Percentiles rank a stretch among this genome's conserved stretches.
Conservation (phyloP, 2,113 vertebrate species). For the Pimephales promelas region DNA sequence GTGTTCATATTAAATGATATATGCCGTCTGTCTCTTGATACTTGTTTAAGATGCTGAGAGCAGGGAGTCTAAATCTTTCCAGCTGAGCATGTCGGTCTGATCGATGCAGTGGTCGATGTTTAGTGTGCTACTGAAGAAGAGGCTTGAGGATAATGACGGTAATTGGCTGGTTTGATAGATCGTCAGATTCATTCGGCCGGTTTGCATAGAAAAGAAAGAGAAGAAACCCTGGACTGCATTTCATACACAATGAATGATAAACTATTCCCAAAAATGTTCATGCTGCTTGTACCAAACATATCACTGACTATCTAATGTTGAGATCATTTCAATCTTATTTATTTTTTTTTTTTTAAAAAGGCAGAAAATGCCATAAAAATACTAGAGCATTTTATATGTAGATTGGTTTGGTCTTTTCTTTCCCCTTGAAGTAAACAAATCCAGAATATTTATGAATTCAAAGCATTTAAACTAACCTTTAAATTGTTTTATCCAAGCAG, state of each 20-base stretch:
- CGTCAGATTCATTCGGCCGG: slow-evolving; percentile 1
- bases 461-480: too few relatives aligned
- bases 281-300: too few relatives aligned
- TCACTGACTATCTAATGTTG: too few relatives aligned
- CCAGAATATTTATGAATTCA: too few relatives aligned
- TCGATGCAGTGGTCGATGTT: slow-evolving; percentile 61
- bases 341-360: too few relatives aligned
- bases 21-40: not conserved
- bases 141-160: slow-evolving; percentile 54
- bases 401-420: too few relatives aligned
- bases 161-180: slow-evolving; percentile 55
- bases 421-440: too few relatives aligned
- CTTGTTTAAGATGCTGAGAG: not conserved
- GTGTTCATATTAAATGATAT: not conserved
- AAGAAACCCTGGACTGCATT: not conserved
- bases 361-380: too few relatives aligned
- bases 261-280: too few relatives aligned
- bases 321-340: too few relatives aligned
- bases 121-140: slow-evolving; percentile 47
- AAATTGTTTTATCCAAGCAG: not conserved
- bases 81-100: slow-evolving; percentile 55
- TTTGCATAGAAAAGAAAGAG: not conserved
- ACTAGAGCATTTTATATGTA: too few relatives aligned
- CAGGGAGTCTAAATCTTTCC: slow-evolving; percentile 46
- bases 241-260: not conserved